A percentile compares a stretch with the other conserved stretches of the same genome.
Conservation (phyloP, 2,888 invertebrate species). For the Ophion obscuratus region DNA sequence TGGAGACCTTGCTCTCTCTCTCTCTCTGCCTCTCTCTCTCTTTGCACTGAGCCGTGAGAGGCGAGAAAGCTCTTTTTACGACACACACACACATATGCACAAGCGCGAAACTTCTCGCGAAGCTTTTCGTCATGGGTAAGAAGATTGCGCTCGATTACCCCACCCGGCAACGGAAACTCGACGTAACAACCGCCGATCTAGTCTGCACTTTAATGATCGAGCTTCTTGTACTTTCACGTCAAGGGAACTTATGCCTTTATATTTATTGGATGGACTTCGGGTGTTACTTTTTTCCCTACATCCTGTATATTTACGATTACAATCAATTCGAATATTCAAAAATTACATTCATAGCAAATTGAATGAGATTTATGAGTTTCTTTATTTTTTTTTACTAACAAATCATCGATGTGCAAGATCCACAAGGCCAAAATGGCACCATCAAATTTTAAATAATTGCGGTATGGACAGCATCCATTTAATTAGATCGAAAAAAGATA, state of each 20-base stretch:
- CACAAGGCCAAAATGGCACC: no score
- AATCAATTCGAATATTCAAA: no score
- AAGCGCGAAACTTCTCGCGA: slow-evolving; percentile 18
- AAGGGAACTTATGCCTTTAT: slow-evolving; percentile 27
- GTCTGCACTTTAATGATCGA: slow-evolving; percentile 58
- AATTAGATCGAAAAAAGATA: no score
- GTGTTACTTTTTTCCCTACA: not conserved
- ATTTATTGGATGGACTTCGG: slow-evolving; percentile 18
- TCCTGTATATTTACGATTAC: not conserved
- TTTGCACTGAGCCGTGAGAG: slow-evolving; percentile 32
- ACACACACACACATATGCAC: slow-evolving; percentile 21
- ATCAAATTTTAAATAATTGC: no score
- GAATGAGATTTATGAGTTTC: no score
- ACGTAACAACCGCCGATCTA: slow-evolving; percentile 44
- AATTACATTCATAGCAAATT: no score
- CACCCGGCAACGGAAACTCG: slow-evolving; percentile 42
- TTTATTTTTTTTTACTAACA: no score
- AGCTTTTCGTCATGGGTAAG: slow-evolving; percentile 62
- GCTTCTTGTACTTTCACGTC: slow-evolving; percentile 35
- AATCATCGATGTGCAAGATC: no score
- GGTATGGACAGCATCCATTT: no score
- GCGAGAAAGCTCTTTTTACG: slow-evolving; percentile 54
- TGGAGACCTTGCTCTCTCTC: slow-evolving; percentile 28
- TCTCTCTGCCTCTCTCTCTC: slow-evolving; percentile 34
- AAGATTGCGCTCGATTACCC: slow-evolving; percentile 67